Evolutionary conservation across 2,888 invertebrate species (phyloP), one percentile per base, ranked within the genome.

Genomic region (Aspidiotus rigidus): DNA sequence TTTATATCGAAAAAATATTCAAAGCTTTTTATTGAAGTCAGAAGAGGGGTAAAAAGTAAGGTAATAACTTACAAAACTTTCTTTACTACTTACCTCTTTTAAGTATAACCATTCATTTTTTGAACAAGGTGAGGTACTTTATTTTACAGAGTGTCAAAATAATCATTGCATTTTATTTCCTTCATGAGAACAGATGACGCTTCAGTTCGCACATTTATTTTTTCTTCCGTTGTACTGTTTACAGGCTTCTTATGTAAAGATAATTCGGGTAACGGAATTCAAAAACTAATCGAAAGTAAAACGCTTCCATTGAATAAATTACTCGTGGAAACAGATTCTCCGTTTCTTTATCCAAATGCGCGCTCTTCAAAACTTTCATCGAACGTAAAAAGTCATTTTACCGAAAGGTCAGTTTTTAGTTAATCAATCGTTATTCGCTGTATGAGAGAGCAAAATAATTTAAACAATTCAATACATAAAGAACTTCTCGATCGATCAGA

Each of bases 311-410:
- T 96, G 73, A 93, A 95, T 75, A 84, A 86, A 77, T 79, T 95
- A 74, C 79, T 96, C 70, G 88, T 96, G 7, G 94, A 95, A 79
- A 93, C 94, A 0, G 95, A 96, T 79, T 89, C 94, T 0, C 95
- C 96, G 2, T 96, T 93, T 77, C 94, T 95, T 93, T 96, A 92
- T 78, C 93, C 95, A 3, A 93, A 96, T 79, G 91, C 92, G 72
- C 83, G 94, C 76, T 93, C 94, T 72, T 93, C 93, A 42, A 95
- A 95, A 79, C 80, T 96, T 76, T 92, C 94, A 59, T 80, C 86
- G 74, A 88, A 90, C 76, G 89, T 95, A 17, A 93, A 93, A 81
- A 89, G 90, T 77, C 86, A 87, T 72, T 82, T 94, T 71, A 92
- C 93, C 39, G 90, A 71, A 69, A 70, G 72, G 72, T 72, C 44